phyloP scores from a whole-genome alignment of 1,140 invertebrate species.

The Trichogramma pretiosum region DNA sequence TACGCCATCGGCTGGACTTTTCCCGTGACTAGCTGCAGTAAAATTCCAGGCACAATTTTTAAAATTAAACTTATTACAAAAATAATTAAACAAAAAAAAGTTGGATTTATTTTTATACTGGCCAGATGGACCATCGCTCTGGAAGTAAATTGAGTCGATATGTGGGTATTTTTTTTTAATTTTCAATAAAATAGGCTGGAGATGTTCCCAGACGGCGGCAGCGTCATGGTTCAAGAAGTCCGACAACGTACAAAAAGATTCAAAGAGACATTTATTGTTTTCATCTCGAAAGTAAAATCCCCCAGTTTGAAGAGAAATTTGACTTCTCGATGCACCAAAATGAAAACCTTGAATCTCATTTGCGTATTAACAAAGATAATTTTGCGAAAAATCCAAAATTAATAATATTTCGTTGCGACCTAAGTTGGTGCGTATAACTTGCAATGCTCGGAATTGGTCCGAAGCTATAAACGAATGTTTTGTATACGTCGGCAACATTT shows the following conservation, averaged over 20 bases:
- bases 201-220: slow-evolving; percentile 30
- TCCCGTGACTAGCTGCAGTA: slow-evolving; percentile 40
- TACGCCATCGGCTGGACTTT: slow-evolving; percentile 40
- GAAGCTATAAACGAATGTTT: slow-evolving; percentile 27
- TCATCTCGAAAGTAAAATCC: slow-evolving; percentile 22
- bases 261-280: slow-evolving; percentile 19
- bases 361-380: slow-evolving; percentile 30
- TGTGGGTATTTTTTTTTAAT: slow-evolving; percentile 11
- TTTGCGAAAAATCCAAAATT: slow-evolving; percentile 34
- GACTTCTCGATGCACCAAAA: slow-evolving; percentile 29
- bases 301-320: slow-evolving; percentile 33
- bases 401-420: slow-evolving; percentile 26
- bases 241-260: slow-evolving; percentile 34
- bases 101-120: slow-evolving; percentile 24
- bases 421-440: slow-evolving; percentile 28
- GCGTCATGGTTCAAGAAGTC: slow-evolving; percentile 30
- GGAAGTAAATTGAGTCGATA: slow-evolving; percentile 19
- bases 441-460: slow-evolving; percentile 25
- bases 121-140: slow-evolving; percentile 21
- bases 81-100: slow-evolving; percentile 17
- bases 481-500: slow-evolving; percentile 16
- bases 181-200: slow-evolving; percentile 26
- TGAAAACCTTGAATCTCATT: slow-evolving; percentile 31
- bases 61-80: slow-evolving; percentile 2
- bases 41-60: slow-evolving; percentile 25